Evolutionary conservation across 2,113 vertebrate species (phyloP).

Genomic region (Callorhinus ursinus): DNA sequence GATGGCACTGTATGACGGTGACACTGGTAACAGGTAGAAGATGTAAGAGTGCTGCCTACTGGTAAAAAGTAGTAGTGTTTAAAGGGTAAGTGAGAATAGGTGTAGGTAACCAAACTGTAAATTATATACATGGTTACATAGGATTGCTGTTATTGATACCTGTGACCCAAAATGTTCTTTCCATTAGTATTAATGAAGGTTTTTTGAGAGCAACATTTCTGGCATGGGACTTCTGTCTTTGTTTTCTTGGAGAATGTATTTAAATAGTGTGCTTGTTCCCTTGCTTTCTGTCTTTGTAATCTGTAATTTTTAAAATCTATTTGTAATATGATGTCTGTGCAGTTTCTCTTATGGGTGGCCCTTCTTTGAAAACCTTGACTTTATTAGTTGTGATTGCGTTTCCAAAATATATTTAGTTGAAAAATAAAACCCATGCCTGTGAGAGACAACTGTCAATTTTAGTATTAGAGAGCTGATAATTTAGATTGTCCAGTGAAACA

Average conservation of each 20-base stretch:
- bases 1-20: constrained; percentile 83
- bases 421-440: constrained; percentile 8
- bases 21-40: constrained; percentile 82
- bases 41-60: constrained; percentile 88
- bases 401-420: background rate
- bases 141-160: constrained; percentile 14
- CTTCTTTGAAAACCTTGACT: background rate
- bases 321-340: background rate
- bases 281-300: background rate
- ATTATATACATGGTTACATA: background rate
- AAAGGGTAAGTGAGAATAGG: constrained; percentile 68
- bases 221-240: background rate
- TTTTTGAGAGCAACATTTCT: constrained; percentile 18
- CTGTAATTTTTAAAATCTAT: background rate
- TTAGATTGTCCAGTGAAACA: constrained; percentile 13
- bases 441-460: background rate
- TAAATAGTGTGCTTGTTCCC: background rate
- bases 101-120: constrained; percentile 40
- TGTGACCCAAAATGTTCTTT: constrained; percentile 47
- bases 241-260: background rate
- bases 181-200: background rate
- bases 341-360: background rate
- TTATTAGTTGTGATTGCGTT: background rate
- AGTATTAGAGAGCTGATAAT: background rate
- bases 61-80: constrained; percentile 85